Base-by-base conservation (phyloP, 1,140 invertebrate species). In the Bombus waltoni region DNA sequence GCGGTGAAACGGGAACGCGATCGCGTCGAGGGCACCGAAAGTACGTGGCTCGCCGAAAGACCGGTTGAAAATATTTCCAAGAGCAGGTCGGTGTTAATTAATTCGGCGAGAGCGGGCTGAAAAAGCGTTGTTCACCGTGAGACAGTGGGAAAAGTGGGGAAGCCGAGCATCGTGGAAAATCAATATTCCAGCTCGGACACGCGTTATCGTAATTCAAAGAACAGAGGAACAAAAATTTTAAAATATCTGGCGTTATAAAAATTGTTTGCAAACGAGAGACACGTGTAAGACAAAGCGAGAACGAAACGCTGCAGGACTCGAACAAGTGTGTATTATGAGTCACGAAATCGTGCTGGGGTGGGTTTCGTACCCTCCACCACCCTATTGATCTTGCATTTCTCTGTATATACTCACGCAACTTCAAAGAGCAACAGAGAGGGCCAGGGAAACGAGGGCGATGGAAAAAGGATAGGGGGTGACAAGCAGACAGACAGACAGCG, bases 341-440 rank as follows among this genome's bases (percentile, higher is more conserved):
- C 94, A 94, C 88, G 92, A 92, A 94, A 93, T 93, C 92, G 90
- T 87, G 88, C 85, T 85, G 92, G 92, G 92, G 94, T 89, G 90
- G 90, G 72, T 91, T 91, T 53, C 83, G 83, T 65, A 79, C 88
- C 87, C 88, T 91, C 68, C 87, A 42, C 88, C 88, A 70, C 89
- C 89, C 92, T 93, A 94, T 94, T 90, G 94, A 94, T 94, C 92
- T 90, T 83, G 82, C 92, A 93, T 92, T 93, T 92, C 92, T 88
- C 79, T 87, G 84, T 92, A 88, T 82, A 89, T 75, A 66, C 85
- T 83, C 88, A 87, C 85, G 86, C 91, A 73, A 88, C 83, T 85
- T 83, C 74, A 74, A 83, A 79, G 81, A 44, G 66, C 70, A 25
- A 78, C 62, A 35, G 28, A 70, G 62, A 90, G 66, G 65, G 38